phyloP scores from a whole-genome alignment of 2,113 vertebrate species.

The Mola mola region DNA sequence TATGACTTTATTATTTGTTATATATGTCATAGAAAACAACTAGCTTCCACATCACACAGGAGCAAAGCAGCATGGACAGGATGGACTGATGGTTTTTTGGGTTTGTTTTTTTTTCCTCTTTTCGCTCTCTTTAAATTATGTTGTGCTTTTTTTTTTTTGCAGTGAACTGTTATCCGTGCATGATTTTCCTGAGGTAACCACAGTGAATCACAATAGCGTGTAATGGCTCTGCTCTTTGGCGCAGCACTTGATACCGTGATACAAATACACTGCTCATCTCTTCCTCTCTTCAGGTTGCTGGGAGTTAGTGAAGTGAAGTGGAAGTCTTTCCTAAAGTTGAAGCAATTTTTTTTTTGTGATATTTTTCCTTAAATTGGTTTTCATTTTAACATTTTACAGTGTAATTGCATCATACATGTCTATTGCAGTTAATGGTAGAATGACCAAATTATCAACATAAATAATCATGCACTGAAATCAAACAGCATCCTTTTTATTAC shows the following conservation, averaged over 20 bases:
- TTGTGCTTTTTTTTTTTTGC: neutral
- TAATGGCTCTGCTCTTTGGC: conserved; percentile 15
- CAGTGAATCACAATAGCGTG: conserved; percentile 7
- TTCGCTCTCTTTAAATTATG: neutral
- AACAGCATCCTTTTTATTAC: neutral
- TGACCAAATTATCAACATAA: neutral
- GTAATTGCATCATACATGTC: neutral
- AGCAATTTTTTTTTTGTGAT: neutral
- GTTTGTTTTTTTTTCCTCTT: neutral
- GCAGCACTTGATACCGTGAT: neutral
- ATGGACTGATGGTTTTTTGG: too few species aligned
- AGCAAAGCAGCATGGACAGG: neutral
- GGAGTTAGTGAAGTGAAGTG: conserved; percentile 14
- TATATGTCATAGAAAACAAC: conserved; percentile 3
- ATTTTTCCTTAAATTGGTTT: neutral
- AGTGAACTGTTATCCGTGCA: neutral
- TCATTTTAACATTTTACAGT: neutral
- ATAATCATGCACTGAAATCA: neutral
- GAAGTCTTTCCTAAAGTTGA: conserved; percentile 3
- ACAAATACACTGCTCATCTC: conserved; percentile 15
- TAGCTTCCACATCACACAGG: neutral
- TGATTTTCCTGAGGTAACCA: conserved; percentile 26
- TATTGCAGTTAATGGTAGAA: too few species aligned
- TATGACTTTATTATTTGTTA: conserved; percentile 3
- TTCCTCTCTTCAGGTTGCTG: conserved; percentile 20